Evolutionary conservation across 1,140 invertebrate species (phyloP).

Genomic region (Euura lappo): DNA sequence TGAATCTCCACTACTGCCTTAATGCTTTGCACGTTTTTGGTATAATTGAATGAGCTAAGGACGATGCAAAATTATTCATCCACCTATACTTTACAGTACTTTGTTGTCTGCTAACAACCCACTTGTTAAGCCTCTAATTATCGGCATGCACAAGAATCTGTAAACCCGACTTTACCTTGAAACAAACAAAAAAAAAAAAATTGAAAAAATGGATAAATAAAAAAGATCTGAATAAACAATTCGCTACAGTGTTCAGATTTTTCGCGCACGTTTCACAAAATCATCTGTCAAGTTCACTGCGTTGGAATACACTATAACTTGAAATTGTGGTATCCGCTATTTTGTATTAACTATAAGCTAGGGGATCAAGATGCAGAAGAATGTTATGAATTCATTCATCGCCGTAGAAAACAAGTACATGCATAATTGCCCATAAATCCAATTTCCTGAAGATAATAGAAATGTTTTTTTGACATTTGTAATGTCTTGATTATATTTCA

Average conservation of each 20-base stretch:
- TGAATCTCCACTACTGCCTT: too few species aligned
- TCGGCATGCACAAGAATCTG: too few species aligned
- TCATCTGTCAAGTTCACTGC: not conserved
- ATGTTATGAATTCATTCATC: not conserved
- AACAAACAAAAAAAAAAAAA: slow-evolving; percentile 9
- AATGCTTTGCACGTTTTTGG: too few species aligned
- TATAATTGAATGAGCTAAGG: too few species aligned
- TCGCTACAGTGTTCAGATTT: not conserved
- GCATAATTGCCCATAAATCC: not conserved
- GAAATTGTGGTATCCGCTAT: not conserved
- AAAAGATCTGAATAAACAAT: not conserved
- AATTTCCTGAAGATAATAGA: not conserved
- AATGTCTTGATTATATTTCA: not conserved
- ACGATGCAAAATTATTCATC: slow-evolving; percentile 8
- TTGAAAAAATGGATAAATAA: slow-evolving; percentile 1
- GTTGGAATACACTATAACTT: not conserved
- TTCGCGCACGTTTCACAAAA: not conserved
- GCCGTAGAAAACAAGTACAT: slow-evolving; percentile 1
- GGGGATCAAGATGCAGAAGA: not conserved
- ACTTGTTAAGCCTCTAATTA: slow-evolving; percentile 2
- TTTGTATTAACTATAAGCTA: not conserved
- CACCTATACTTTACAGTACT: not conserved
- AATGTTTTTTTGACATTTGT: not conserved
- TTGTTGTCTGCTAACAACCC: not conserved
- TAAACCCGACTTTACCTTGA: too few species aligned